A percentile compares a stretch with the other conserved stretches of the same genome.
These are phyloP conservation scores for Paracentrotus lividus DNA, from an alignment of 53 echinoderm and acorn worm genomes.

Conservation along the genomic window DNA sequence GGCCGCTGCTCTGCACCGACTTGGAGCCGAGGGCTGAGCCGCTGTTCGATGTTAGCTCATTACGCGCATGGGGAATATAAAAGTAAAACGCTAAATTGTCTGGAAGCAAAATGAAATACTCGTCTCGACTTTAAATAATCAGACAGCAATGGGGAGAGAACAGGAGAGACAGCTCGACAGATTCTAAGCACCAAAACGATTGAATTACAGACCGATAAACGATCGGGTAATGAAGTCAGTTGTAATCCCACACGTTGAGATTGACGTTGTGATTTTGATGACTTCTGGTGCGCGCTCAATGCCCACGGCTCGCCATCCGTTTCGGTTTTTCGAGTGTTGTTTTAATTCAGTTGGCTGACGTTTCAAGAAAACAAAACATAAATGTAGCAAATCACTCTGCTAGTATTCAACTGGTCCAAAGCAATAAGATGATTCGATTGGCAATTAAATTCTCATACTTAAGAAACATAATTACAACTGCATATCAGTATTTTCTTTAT, in stretches of 20 bases:
- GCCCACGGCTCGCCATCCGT: background rate
- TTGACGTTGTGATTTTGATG: conserved; percentile 59
- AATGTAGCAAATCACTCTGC: conserved; percentile 31
- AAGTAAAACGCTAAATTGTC: background rate
- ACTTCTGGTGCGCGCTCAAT: background rate
- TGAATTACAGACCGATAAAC: conserved; percentile 58
- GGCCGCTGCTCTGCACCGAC: background rate
- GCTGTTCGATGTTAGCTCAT: conserved; percentile 24
- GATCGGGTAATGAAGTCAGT: conserved; percentile 41
- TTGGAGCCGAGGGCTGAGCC: conserved; percentile 24
- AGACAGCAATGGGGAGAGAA: background rate
- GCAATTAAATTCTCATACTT: conserved; percentile 6
- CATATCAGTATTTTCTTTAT: background rate
- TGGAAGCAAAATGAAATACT: background rate
- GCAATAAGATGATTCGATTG: background rate
- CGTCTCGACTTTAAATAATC: background rate
- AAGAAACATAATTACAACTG: background rate
- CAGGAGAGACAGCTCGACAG: background rate
- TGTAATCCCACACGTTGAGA: conserved; percentile 13
- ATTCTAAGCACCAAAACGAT: conserved; percentile 10
- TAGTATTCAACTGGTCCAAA: background rate
- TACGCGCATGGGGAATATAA: conserved; percentile 41
- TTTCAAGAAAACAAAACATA: conserved; percentile 44
- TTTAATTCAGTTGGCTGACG: background rate
- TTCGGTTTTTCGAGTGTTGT: conserved; percentile 51